Evolutionary conservation across 2,888 invertebrate species (phyloP).

Genomic region (Blera fallax): DNA sequence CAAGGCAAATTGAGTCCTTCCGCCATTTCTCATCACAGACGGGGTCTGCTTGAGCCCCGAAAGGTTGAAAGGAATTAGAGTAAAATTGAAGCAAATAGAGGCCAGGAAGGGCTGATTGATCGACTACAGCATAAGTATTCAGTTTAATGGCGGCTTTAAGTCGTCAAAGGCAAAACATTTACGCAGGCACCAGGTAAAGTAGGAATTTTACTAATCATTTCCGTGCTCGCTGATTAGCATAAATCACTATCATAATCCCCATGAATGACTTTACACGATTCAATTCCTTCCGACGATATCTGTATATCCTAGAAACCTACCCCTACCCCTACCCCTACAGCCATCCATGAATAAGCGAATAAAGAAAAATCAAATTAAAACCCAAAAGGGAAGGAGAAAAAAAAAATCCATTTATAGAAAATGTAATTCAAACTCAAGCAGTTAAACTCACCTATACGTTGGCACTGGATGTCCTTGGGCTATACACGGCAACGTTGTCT

Average conservation of each 20-base stretch:
- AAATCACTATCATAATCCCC: background rate
- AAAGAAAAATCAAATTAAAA: conserved; percentile 5
- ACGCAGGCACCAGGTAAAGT: no score
- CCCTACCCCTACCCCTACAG: background rate
- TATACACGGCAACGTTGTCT: conserved; percentile 89
- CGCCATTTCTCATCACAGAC: no score
- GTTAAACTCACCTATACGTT: conserved; percentile 85
- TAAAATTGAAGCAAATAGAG: no score
- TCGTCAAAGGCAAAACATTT: no score
- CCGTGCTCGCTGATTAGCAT: background rate
- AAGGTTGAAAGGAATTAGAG: no score
- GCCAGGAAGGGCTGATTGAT: background rate
- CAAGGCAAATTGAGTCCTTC: no score
- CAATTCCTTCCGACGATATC: background rate
- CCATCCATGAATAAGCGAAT: background rate
- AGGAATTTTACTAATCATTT: no score
- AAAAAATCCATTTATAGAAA: conserved; percentile 16
- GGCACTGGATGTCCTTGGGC: conserved; percentile 92
- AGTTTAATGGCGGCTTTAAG: no score
- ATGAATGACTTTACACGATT: background rate
- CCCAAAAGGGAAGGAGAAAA: background rate
- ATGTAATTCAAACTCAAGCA: conserved; percentile 19
- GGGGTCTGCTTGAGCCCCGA: no score
- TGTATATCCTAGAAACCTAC: background rate
- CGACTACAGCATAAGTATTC: no score